These are phyloP conservation scores for Meteorus sp. DNA, from an alignment of 1,140 invertebrate species.

Conservation along the genomic window DNA sequence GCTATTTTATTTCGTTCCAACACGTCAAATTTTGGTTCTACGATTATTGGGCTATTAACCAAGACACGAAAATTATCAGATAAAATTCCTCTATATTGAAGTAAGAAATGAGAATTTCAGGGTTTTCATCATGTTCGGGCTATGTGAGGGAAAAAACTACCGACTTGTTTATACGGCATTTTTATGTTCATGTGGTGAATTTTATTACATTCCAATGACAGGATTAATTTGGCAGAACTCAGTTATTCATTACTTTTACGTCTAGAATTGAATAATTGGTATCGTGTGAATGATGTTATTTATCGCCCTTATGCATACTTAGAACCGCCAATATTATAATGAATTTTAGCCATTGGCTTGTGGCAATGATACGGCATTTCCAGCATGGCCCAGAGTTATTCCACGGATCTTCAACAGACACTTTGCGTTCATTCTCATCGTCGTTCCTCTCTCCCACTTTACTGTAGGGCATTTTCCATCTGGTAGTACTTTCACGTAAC, in stretches of 20 bases:
- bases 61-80: slow-evolving; percentile 5
- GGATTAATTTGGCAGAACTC: background rate
- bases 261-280: too few species aligned
- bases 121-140: too few species aligned
- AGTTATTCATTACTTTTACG: too few species aligned
- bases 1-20: background rate
- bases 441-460: too few species aligned
- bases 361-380: slow-evolving; percentile 37
- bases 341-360: too few species aligned
- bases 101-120: slow-evolving; percentile 11
- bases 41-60: slow-evolving; percentile 28
- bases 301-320: too few species aligned
- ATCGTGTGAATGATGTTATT: too few species aligned
- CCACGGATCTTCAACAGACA: slow-evolving; percentile 40
- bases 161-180: too few species aligned
- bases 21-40: slow-evolving; percentile 23
- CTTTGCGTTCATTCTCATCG: slow-evolving; percentile 25
- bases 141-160: too few species aligned
- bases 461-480: slow-evolving; percentile 36
- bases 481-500: slow-evolving; percentile 51
- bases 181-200: too few species aligned
- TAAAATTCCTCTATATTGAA: slow-evolving; percentile 5
- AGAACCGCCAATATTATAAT: too few species aligned
- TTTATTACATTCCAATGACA: background rate
- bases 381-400: slow-evolving; percentile 29